Conservation (phyloP, 2,797 vertebrate genomes). For the Hirundo rustica region DNA sequence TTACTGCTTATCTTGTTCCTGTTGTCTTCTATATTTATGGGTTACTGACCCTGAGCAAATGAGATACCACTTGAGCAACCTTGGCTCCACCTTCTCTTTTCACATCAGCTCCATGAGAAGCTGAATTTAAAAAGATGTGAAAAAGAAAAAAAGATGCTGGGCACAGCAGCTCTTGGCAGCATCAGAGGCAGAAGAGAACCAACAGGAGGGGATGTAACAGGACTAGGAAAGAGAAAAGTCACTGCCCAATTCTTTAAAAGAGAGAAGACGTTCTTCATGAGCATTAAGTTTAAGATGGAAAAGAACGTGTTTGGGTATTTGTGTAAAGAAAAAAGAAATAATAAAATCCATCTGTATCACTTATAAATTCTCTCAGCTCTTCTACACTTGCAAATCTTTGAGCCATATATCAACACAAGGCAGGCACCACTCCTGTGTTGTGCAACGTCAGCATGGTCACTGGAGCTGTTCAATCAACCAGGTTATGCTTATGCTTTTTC, state of each 20-base stretch:
- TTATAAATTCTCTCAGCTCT: not conserved
- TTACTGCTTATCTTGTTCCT: not conserved
- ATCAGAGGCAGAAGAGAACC: not conserved
- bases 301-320: accelerated
- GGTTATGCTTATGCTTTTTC: not conserved
- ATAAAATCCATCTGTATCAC: not conserved
- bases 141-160: not conserved
- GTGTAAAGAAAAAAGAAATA: not conserved
- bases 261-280: not conserved
- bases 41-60: not conserved
- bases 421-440: not conserved
- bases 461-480: not conserved
- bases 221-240: not conserved
- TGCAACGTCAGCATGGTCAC: not conserved
- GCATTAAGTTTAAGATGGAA: not conserved
- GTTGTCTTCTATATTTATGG: not conserved
- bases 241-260: not conserved
- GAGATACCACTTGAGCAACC: not conserved
- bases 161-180: not conserved
- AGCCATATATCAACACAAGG: not conserved
- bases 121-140: not conserved
- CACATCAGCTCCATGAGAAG: not conserved
- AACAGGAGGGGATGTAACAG: not conserved
- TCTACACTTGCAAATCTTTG: not conserved
- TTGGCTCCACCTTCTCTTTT: not conserved